These are phyloP conservation scores for Clarias pachynema DNA, from an alignment of 2,797 vertebrate species.

Conservation along the genomic window DNA sequence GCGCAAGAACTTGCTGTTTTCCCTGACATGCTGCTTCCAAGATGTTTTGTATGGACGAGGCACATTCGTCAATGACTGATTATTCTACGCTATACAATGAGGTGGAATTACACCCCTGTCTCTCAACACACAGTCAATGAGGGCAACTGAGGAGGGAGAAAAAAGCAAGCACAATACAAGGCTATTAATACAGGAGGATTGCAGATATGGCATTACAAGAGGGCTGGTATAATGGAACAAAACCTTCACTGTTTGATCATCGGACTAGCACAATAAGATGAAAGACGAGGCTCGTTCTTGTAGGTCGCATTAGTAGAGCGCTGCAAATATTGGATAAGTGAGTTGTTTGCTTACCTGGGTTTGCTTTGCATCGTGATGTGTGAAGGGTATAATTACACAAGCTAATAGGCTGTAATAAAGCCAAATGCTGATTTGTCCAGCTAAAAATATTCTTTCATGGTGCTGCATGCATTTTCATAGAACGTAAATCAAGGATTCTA, in stretches of 20 bases:
- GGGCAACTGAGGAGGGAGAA: constrained; percentile 17
- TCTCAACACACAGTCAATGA: constrained; percentile 35
- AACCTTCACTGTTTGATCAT: constrained; percentile 45
- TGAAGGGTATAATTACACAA: constrained; percentile 3
- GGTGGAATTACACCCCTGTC: constrained; percentile 41
- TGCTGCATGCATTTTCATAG: background rate
- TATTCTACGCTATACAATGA: constrained; percentile 37
- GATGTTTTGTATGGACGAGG: constrained; percentile 32
- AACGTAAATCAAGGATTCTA: background rate
- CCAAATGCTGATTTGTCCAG: background rate
- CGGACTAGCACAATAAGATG: constrained; percentile 39
- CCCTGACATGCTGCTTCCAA: constrained; percentile 11
- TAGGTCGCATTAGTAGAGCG: constrained; percentile 11
- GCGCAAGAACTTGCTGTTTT: constrained; percentile 6
- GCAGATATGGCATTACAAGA: constrained; percentile 27
- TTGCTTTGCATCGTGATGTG: constrained; percentile 19
- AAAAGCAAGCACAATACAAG: constrained; percentile 23
- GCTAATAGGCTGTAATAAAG: constrained; percentile 6
- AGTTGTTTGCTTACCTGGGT: constrained; percentile 35
- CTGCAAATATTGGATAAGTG: constrained; percentile 26
- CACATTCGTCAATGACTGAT: constrained; percentile 42
- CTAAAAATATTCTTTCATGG: background rate
- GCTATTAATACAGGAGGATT: constrained; percentile 35
- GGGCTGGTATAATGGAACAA: constrained; percentile 32
- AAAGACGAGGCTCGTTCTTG: constrained; percentile 18